A percentile compares a stretch with the other conserved stretches of the same genome.
Conservation (phyloP, 2,888 invertebrate species). For the Apomyelois bistriatella region DNA sequence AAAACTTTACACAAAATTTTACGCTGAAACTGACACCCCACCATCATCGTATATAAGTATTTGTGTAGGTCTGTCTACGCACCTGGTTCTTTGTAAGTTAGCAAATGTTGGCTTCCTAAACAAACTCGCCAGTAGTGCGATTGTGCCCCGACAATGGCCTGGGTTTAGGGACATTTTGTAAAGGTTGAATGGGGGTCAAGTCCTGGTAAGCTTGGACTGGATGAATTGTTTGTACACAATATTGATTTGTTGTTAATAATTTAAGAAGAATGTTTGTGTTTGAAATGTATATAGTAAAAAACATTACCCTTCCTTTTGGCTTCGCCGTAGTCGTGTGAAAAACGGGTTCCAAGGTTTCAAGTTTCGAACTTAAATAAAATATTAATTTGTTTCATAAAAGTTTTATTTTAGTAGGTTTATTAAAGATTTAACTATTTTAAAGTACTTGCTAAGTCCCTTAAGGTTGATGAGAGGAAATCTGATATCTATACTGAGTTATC, state of each 20-base stretch:
- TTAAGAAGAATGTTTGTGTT: too few relatives aligned
- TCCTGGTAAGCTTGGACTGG: neutral
- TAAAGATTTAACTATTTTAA: slow-evolving; percentile 16
- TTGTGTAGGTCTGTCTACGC: slow-evolving; percentile 38
- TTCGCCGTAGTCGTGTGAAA: too few relatives aligned
- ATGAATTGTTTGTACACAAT: neutral
- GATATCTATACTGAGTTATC: slow-evolving; percentile 19
- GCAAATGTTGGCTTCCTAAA: slow-evolving; percentile 35
- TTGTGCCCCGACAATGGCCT: slow-evolving; percentile 16
- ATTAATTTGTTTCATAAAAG: too few relatives aligned
- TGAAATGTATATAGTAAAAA: too few relatives aligned
- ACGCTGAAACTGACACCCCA: slow-evolving; percentile 12
- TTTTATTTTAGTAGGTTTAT: too few relatives aligned
- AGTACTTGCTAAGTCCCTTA: slow-evolving; percentile 12
- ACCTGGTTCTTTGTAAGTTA: slow-evolving; percentile 43
- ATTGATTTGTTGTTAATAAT: too few relatives aligned
- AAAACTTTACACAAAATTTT: too few relatives aligned
- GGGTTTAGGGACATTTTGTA: slow-evolving; percentile 4
- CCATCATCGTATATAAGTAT: slow-evolving; percentile 37
- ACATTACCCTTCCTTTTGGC: too few relatives aligned
- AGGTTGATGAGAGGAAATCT: slow-evolving; percentile 21
- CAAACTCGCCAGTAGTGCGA: slow-evolving; percentile 25
- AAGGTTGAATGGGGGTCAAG: slow-evolving; percentile 1
- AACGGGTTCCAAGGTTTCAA: too few relatives aligned
- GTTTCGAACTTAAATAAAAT: too few relatives aligned